A percentile compares a stretch with the other conserved stretches of the same genome.
Evolutionary conservation across 2,113 vertebrate species (phyloP).

Genomic region (Nesoenas mayeri): DNA sequence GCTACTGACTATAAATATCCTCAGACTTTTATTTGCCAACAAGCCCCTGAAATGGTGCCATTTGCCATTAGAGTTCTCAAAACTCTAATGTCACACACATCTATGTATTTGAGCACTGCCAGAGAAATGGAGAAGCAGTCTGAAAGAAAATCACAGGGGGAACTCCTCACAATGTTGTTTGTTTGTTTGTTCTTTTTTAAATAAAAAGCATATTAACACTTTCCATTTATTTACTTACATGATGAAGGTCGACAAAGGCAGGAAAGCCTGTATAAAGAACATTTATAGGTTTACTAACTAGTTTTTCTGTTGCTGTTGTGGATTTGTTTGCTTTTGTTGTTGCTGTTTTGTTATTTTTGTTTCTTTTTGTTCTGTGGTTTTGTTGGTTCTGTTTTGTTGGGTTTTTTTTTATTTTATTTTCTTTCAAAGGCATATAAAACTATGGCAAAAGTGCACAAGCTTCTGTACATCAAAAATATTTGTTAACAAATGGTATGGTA

Average conservation of each 20-base stretch:
- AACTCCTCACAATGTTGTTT: neutral
- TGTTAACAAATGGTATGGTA: neutral
- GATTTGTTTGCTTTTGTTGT: too few relatives aligned
- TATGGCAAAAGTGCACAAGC: neutral
- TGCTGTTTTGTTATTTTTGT: too few relatives aligned
- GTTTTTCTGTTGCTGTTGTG: neutral
- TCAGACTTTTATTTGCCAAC: neutral
- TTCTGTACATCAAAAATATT: neutral
- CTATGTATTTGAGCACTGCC: neutral
- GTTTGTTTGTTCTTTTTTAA: neutral
- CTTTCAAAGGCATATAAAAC: neutral
- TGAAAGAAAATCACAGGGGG: neutral
- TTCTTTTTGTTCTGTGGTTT: neutral
- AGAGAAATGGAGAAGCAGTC: neutral
- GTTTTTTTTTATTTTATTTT: neutral
- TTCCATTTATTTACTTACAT: neutral
- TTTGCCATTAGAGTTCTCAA: neutral
- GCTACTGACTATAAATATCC: slow-evolving; percentile 12
- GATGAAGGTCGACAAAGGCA: neutral
- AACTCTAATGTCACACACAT: neutral
- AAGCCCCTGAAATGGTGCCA: neutral
- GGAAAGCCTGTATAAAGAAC: neutral
- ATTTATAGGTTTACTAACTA: neutral
- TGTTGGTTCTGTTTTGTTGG: too few relatives aligned
- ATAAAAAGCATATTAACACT: neutral